Conservation (phyloP, 2,888 invertebrate species). For the Cartodere bifasciata region DNA sequence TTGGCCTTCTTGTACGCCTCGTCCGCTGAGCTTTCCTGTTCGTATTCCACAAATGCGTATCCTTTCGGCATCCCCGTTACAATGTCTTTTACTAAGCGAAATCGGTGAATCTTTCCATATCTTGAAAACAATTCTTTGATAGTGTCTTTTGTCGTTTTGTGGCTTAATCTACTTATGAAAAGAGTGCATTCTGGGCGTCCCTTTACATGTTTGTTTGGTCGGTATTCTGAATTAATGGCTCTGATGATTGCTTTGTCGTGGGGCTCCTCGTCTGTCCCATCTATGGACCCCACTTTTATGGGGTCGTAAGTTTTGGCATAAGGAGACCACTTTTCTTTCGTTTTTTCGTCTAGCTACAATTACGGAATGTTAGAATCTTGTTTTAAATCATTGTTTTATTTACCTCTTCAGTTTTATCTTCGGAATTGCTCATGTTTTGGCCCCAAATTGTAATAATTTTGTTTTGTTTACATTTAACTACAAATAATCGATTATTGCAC, state of each 20-base stretch:
- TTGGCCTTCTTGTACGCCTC: conserved; percentile 49
- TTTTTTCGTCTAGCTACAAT: too few relatives aligned
- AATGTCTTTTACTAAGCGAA: conserved; percentile 60
- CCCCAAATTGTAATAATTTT: too few relatives aligned
- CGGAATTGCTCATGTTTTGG: too few relatives aligned
- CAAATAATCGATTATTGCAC: too few relatives aligned
- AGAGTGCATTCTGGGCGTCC: conserved; percentile 60
- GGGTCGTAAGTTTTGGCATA: conserved; percentile 59
- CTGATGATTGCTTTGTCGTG: conserved; percentile 68
- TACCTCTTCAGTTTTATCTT: too few relatives aligned
- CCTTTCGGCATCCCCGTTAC: conserved; percentile 72
- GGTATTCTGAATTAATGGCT: conserved; percentile 54
- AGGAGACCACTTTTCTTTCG: conserved; percentile 41
- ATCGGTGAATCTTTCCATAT: conserved; percentile 50
- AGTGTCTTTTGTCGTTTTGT: conserved; percentile 49
- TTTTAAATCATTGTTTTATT: too few relatives aligned
- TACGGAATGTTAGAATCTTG: too few relatives aligned
- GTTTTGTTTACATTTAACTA: too few relatives aligned
- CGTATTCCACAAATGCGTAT: conserved; percentile 79
- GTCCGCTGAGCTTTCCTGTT: conserved; percentile 44
- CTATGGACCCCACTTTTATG: conserved; percentile 73
- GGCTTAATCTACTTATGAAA: conserved; percentile 62
- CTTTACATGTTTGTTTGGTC: conserved; percentile 49
- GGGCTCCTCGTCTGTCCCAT: conserved; percentile 70
- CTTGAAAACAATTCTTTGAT: conserved; percentile 44